Conservation (phyloP, 2,888 invertebrate species). For the Meganola albula region DNA sequence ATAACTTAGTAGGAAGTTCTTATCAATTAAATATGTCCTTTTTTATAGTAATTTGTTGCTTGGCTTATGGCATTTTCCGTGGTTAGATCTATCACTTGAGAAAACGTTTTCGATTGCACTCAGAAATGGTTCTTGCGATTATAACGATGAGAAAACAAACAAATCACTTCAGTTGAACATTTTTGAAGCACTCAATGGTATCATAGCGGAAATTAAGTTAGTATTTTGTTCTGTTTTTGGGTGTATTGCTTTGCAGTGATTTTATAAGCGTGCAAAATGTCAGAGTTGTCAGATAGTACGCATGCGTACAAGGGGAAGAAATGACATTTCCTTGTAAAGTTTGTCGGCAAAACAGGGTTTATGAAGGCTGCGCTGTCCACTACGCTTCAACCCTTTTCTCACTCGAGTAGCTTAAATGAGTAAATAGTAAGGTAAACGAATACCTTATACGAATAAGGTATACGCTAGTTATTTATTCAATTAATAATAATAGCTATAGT, state of each 20-base stretch:
- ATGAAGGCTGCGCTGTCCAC: too few relatives aligned
- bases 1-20: too few relatives aligned
- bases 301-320: conserved; percentile 50
- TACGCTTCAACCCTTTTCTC: too few relatives aligned
- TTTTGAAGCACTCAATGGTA: conserved; percentile 14
- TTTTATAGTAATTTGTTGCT: too few relatives aligned
- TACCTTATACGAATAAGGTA: too few relatives aligned
- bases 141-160: conserved; percentile 10
- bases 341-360: conserved; percentile 60
- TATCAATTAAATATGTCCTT: too few relatives aligned
- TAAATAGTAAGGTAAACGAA: not conserved
- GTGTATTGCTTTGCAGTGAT: conserved; percentile 50
- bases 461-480: too few relatives aligned
- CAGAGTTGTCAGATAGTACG: conserved; percentile 54
- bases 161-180: conserved; percentile 12
- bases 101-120: too few relatives aligned
- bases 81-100: conserved; percentile 38
- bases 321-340: conserved; percentile 45
- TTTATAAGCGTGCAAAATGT: conserved; percentile 57
- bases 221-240: conserved; percentile 43
- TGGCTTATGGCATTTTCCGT: conserved; percentile 48
- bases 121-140: too few relatives aligned
- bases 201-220: conserved; percentile 18
- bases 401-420: not conserved
- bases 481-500: too few relatives aligned